Conservation (phyloP, 2,797 vertebrate genomes). For the Micrastur ruficollis region DNA sequence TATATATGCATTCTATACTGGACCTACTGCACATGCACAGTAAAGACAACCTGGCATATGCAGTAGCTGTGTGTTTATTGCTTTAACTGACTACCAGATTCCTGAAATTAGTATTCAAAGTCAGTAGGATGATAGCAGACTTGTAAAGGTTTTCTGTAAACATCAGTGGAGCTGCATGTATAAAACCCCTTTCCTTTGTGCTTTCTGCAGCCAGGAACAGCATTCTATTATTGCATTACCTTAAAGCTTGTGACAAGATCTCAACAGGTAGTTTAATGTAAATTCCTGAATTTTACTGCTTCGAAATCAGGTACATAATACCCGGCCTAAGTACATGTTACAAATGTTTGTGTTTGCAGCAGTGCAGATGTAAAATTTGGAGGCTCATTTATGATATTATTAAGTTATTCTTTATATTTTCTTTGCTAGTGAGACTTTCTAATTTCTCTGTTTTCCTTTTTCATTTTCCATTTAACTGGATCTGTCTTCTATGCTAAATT, state of each 20-base stretch:
- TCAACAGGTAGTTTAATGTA: neutral
- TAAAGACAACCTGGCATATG: neutral
- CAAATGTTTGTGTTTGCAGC: neutral
- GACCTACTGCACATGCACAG: neutral
- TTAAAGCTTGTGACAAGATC: neutral
- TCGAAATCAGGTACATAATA: neutral
- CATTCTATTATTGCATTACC: neutral
- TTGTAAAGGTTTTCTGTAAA: neutral
- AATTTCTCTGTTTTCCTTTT: neutral
- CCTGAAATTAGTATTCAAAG: neutral
- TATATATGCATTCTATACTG: neutral
- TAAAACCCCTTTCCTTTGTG: neutral
- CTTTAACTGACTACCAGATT: neutral
- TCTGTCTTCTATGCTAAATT: neutral
- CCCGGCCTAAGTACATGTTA: neutral
- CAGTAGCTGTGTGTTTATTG: neutral
- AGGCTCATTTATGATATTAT: neutral
- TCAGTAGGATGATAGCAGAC: neutral
- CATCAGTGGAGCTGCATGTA: neutral
- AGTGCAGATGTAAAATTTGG: neutral
- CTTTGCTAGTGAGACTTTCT: neutral
- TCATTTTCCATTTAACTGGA: neutral
- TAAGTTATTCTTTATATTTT: neutral
- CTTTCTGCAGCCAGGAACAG: neutral
- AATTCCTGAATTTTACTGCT: neutral